Base-by-base conservation (phyloP, 2,797 vertebrate genomes). In the Okamejei kenojei region DNA sequence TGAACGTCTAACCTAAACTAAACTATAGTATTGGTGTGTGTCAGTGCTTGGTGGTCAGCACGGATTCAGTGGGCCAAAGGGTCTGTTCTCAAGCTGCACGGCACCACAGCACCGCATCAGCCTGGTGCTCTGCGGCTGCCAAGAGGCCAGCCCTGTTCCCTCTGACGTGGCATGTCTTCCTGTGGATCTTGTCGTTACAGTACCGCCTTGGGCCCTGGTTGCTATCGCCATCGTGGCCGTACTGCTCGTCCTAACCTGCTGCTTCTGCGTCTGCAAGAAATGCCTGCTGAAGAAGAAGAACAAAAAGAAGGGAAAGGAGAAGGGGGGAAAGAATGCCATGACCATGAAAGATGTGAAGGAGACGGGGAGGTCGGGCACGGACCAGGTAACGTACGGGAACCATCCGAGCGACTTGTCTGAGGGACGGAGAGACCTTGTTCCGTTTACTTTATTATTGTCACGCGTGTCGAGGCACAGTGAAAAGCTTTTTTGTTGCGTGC, bases 221-320 rank as follows among this genome's bases (percentile, higher is more conserved):
- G 99, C 99, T 81, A 99, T 99, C 93, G 98, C 98, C 95, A 99
- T 99, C 90, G 99, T 99, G 93, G 99, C 97, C 0, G 97, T 99
- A 95, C 97, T 99, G 94, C 97, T 99, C 96, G 98, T 98, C 94
- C 96, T 99, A 94, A 98, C 98, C 91, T 99, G 99, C 97, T 99
- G 99, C 97, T 99, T 99, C 97, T 99, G 99, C 95, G 94, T 99
- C 96, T 99, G 99, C 97, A 99, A 99, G 97, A 99, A 99, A 96
- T 99, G 99, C 96, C 98, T 99, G 95, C 99, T 99, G 97, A 99
- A 99, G 97, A 99, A 99, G 98, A 99, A 99, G 97, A 99, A 99
- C 97, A 99, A 99, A 97, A 99, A 99, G 98, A 99, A 99, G 98
- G 98, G 98, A 94, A 99, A 99, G 95, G 99, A 99, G 96, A 99